Base-by-base conservation (phyloP, 35 echinoderm and acorn worm species). In the Nesometra sesokonis region DNA sequence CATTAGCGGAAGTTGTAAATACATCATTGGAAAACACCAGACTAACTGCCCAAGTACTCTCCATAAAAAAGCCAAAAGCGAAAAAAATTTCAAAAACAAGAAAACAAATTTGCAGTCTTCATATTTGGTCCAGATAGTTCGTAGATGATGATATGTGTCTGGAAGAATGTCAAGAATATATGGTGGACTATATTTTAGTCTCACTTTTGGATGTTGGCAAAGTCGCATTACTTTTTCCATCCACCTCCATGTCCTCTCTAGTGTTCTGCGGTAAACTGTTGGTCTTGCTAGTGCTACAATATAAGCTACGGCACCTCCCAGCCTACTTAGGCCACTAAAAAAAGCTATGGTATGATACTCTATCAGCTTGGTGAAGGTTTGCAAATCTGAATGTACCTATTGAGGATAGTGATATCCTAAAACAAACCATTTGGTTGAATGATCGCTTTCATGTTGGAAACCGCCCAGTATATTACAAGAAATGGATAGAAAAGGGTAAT, bases 161-260 rank as follows among this genome's bases (percentile, higher is more conserved):
- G 96, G 96, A 8, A 99, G 35, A 89, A 99, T 99, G 46, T 99
- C 96, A 82, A 99, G 86, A 93, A 99, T 99, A 46, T 94, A 99
- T 0, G 96, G 96, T 35, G 96, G 96, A 86, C 96, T 99, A 83
- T 99, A 94, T 46, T 99, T 99, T 33, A 99, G 76, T 85, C 94
- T 93, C 96, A 99, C 94, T 83, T 92, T 94, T 17, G 90, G 87
- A 32, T 94, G 90, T 88, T 99, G 96, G 34, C 96, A 99, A 11
- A 93, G 43, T 13, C 92, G 46, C 92, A 99, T 93, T 40, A 99
- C 96, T 79, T 93, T 89, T 83, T 99, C 96, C 96, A 99, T 99
- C 46, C 94, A 80, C 38, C 94, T 99, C 96, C 96, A 99, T 85
- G 96, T 93, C 79, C 91, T 94, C 57, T 99, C 96, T 4, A 99